Evolutionary conservation across 2,113 vertebrate species (phyloP).

Genomic region (Beaufortia kweichowensis): DNA sequence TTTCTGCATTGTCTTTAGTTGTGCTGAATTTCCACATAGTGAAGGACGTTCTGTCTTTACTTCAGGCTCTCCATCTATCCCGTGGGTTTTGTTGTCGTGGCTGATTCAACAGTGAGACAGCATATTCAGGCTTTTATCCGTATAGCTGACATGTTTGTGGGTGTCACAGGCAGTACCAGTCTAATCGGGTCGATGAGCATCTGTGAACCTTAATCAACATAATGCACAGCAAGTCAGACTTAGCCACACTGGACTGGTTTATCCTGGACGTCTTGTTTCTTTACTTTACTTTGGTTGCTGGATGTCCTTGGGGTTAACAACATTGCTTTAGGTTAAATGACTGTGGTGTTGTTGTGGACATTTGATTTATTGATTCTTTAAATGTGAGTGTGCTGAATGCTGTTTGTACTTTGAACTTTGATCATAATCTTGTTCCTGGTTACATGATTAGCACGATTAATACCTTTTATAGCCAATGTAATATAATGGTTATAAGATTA

Average conservation of each 20-base stretch:
- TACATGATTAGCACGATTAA: background rate
- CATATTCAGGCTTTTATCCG: slow-evolving; percentile 20
- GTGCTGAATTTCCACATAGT: background rate
- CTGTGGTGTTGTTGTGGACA: background rate
- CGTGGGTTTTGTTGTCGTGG: slow-evolving; percentile 3
- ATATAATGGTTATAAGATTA: too few relatives aligned
- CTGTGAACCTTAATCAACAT: slow-evolving; percentile 64
- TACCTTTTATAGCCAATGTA: too few relatives aligned
- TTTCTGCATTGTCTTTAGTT: slow-evolving; percentile 23
- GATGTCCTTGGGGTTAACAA: slow-evolving; percentile 4
- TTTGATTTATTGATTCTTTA: background rate
- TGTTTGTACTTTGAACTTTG: slow-evolving; percentile 4
- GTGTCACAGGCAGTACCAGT: slow-evolving; percentile 42
- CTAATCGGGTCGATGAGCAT: slow-evolving; percentile 59
- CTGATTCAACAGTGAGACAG: slow-evolving; percentile 16
- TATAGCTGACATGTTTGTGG: slow-evolving; percentile 30
- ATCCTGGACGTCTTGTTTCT: slow-evolving; percentile 44
- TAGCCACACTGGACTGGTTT: slow-evolving; percentile 40
- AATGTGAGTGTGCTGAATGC: background rate
- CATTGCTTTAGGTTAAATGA: slow-evolving; percentile 1
- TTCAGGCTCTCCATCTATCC: background rate
- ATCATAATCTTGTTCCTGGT: background rate
- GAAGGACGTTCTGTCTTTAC: background rate
- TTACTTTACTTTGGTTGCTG: slow-evolving; percentile 12
- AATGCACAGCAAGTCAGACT: slow-evolving; percentile 56